phyloP scores from a whole-genome alignment of 2,797 vertebrate species.

The Premnoplex brunnescens region DNA sequence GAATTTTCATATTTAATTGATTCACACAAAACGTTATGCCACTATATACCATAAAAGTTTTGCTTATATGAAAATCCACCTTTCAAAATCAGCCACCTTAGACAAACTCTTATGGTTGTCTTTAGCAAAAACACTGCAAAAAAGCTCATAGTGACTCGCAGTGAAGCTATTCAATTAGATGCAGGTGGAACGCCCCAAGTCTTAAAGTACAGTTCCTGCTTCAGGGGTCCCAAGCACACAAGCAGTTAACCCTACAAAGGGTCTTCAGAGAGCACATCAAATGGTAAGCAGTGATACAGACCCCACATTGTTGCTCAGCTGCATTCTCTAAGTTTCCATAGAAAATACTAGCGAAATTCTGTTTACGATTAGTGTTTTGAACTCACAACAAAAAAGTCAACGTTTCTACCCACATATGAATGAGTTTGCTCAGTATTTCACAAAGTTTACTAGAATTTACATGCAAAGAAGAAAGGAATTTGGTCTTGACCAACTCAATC shows the following conservation, averaged over 20 bases:
- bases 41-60: background rate
- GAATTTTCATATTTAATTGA: background rate
- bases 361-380: background rate
- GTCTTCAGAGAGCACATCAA: background rate
- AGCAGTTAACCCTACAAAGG: background rate
- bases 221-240: background rate
- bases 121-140: background rate
- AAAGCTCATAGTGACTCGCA: background rate
- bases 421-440: background rate
- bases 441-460: background rate
- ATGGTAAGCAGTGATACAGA: background rate
- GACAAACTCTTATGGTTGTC: fast-evolving
- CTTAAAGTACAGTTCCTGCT: background rate
- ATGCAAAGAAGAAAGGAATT: background rate
- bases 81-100: background rate
- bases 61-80: background rate
- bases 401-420: background rate
- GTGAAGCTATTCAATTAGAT: background rate
- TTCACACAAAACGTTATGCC: background rate
- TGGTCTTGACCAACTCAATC: background rate
- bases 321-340: background rate
- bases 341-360: background rate
- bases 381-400: background rate
- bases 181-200: background rate
- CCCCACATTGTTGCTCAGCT: fast-evolving